Evolutionary conservation across 2,113 vertebrate species (phyloP), one percentile per base, ranked within the genome.

Genomic region (Brachyhypopomus gauderio): DNA sequence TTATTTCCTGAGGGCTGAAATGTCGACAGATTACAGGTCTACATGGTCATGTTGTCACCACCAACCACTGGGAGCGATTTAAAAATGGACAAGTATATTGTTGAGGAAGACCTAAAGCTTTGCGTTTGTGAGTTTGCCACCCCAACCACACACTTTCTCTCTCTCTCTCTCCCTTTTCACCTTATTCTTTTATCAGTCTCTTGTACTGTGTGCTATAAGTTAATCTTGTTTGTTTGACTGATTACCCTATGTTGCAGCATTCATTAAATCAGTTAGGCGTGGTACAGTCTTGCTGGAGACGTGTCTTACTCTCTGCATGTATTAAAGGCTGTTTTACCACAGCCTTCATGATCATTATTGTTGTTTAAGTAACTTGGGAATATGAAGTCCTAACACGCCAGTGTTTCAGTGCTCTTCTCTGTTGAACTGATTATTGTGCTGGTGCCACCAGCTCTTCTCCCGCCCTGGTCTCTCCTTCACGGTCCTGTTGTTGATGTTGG

Each of bases 1-100:
- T 25, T 56, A 45, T 52, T 56, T 78, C 55, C 22, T 58, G 55
- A 56, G 64, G 52, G 36, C 45, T 55, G 8, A 41, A 67, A 70
- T 70, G 64, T 58, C 14, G 19, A 7, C 48, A 58, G 48, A 19
- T 23, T 23, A 78, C 63, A 38, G 48, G 20, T 56, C 52, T 60
- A 38, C 52, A 17, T 27, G 69, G 69, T 70, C 76, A 23, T 69
- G n/a, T n/a, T 8, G 41, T 73, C 30, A 22, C 36, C 52, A 52
- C 45, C 22, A 3, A 1, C 12, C 4, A 4, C 6, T 38, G 1
- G 60, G 48, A 23, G 20, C 19, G 56, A 56, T 41, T 52, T 52
- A 58, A 16, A 25, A 48, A 78, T 23, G n/a, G 12, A 23, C 45
- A 11, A n/a, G 38, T 36, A 16, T 17, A 30, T 0, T 11, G 27